Percentiles rank a stretch among this genome's conserved stretches.
Conservation (phyloP, 2,888 invertebrate genomes). For the Parapristionchus giblindavisi region DNA sequence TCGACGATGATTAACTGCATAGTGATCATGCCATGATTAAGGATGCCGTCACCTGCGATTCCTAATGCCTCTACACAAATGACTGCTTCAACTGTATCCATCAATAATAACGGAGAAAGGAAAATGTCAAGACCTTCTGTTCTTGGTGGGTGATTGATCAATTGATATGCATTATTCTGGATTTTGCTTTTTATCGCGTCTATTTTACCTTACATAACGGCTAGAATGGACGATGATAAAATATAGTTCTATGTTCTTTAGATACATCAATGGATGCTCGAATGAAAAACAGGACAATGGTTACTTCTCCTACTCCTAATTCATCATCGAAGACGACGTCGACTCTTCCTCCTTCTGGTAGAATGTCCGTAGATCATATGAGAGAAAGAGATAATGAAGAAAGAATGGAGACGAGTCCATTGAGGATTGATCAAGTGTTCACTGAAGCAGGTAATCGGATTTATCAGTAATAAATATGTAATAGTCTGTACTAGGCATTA, state of each 20-base stretch:
- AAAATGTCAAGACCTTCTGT: slow-evolving; percentile 20
- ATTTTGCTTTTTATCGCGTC: not conserved
- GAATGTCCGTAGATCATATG: slow-evolving; percentile 34
- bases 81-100: slow-evolving; percentile 27
- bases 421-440: slow-evolving; percentile 28
- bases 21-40: not conserved
- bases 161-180: not conserved
- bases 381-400: slow-evolving; percentile 29
- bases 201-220: not conserved
- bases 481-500: not conserved
- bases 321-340: not conserved
- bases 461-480: not conserved
- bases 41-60: slow-evolving; percentile 30
- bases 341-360: slow-evolving; percentile 21
- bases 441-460: slow-evolving; percentile 17
- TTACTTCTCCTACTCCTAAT: slow-evolving; percentile 13
- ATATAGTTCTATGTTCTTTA: not conserved
- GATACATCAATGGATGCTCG: slow-evolving; percentile 25
- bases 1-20: not conserved
- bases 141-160: not conserved
- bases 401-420: not conserved
- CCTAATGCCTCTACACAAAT: not conserved
- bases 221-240: not conserved
- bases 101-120: slow-evolving; percentile 31
- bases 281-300: not conserved